Evolutionary conservation across 2,888 invertebrate genomes (phyloP).

Genomic region (Scaptomyza parva): DNA sequence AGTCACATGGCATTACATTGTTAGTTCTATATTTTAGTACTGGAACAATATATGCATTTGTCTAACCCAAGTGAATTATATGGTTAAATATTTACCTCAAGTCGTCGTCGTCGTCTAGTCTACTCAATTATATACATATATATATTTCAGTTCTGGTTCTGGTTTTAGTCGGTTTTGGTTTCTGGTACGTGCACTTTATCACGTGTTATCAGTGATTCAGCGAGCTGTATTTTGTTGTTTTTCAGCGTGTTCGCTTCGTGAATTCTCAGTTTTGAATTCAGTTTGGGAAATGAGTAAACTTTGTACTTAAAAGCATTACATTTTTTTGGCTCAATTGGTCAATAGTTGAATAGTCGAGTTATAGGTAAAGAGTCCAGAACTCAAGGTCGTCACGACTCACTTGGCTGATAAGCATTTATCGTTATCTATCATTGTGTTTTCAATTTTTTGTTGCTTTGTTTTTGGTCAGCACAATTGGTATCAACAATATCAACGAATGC

Average conservation of each 20-base stretch:
- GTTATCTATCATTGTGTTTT: constrained; percentile 39
- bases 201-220: constrained; percentile 70
- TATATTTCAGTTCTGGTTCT: neutral
- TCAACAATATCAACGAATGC: constrained; percentile 32
- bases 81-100: neutral
- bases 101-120: neutral
- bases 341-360: too few relatives aligned
- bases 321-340: too few relatives aligned
- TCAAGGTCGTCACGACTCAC: constrained; percentile 42
- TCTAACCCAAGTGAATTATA: constrained; percentile 21
- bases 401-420: constrained; percentile 36
- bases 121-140: neutral
- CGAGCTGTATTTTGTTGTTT: constrained; percentile 48
- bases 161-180: constrained; percentile 3
- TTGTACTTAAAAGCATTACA: constrained; percentile 50
- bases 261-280: constrained; percentile 16
- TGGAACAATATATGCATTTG: constrained; percentile 29
- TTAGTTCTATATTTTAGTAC: neutral
- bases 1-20: constrained; percentile 39
- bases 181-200: constrained; percentile 27
- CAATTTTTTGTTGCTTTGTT: constrained; percentile 17
- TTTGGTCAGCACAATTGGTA: constrained; percentile 31
- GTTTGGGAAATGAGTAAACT: constrained; percentile 14
- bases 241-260: constrained; percentile 18
- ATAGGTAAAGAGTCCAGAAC: constrained; percentile 2